phyloP scores from a whole-genome alignment of 2,797 vertebrate species.

The Cyprinodon diabolis region DNA sequence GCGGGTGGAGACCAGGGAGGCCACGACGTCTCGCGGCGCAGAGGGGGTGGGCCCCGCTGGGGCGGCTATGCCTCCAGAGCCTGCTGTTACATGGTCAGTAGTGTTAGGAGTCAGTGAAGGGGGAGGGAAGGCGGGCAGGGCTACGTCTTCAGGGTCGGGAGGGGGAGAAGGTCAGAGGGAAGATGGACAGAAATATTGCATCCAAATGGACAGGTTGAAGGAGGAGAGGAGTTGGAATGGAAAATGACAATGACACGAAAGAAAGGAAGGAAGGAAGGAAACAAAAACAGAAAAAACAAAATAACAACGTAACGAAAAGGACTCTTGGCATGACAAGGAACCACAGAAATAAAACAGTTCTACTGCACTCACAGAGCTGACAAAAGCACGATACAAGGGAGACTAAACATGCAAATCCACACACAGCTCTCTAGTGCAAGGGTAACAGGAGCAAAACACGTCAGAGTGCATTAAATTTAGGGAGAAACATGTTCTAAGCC shows the following conservation, averaged over 20 bases:
- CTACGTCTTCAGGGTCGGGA: constrained; percentile 90
- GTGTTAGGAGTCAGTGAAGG: constrained; percentile 99
- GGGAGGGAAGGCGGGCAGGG: constrained; percentile 93
- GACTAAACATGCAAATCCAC: constrained; percentile 78
- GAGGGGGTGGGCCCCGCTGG: constrained; percentile 90
- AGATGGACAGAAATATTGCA: constrained; percentile 34
- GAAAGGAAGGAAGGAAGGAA: constrained; percentile 52
- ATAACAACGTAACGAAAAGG: constrained; percentile 90
- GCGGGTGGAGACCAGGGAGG: constrained; percentile 95
- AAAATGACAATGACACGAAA: constrained; percentile 73
- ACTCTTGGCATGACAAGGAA: constrained; percentile 77
- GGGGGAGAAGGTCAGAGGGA: constrained; percentile 68
- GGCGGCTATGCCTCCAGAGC: constrained; percentile 81
- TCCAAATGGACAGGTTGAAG: constrained; percentile 51
- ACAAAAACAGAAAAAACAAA: constrained; percentile 83
- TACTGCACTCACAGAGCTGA: constrained; percentile 84
- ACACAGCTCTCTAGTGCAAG: constrained; percentile 84
- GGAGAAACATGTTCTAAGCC: constrained; percentile 13
- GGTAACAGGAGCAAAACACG: constrained; percentile 71
- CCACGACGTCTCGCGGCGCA: constrained; percentile 93
- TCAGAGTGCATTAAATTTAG: constrained; percentile 22
- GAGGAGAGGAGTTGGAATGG: constrained; percentile 68
- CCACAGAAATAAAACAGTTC: constrained; percentile 84
- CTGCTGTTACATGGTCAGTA: constrained; percentile 99
- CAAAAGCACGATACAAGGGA: constrained; percentile 69